Conservation (phyloP, 2,113 vertebrate genomes). For the Syngnathoides biaculeatus region DNA sequence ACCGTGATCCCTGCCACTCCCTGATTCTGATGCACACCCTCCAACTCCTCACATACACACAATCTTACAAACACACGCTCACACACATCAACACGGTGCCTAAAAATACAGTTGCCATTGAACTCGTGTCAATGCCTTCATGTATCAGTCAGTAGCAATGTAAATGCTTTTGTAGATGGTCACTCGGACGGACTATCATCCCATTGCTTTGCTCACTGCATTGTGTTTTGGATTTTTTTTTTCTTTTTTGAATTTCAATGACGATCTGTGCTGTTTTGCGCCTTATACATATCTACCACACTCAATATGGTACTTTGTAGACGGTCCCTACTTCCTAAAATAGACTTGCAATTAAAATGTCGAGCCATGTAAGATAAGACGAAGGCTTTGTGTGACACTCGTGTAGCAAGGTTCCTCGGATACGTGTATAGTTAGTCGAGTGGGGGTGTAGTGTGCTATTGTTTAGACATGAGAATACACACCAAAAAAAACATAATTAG, state of each 20-base stretch:
- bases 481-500: slow-evolving; percentile 62
- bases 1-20: slow-evolving; percentile 34
- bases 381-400: slow-evolving; percentile 68
- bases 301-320: slow-evolving; percentile 59
- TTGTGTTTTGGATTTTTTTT: slow-evolving; percentile 36
- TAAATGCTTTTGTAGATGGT: slow-evolving; percentile 66
- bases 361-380: slow-evolving; percentile 66
- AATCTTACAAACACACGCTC: slow-evolving; percentile 76
- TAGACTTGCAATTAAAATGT: slow-evolving; percentile 64
- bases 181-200: slow-evolving; percentile 30
- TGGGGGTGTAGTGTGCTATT: slow-evolving; percentile 51
- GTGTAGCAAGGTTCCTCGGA: slow-evolving; percentile 65
- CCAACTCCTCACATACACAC: slow-evolving; percentile 73
- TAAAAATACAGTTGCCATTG: slow-evolving; percentile 95
- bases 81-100: slow-evolving; percentile 92
- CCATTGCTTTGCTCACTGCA: slow-evolving; percentile 55
- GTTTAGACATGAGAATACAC: slow-evolving; percentile 63
- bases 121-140: slow-evolving; percentile 77
- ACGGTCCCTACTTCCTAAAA: slow-evolving; percentile 42
- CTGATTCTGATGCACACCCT: slow-evolving; percentile 78
- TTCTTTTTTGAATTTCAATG: slow-evolving; percentile 45
- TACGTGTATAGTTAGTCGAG: slow-evolving; percentile 56
- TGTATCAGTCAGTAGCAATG: slow-evolving; percentile 67
- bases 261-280: slow-evolving; percentile 61
- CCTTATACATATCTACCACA: slow-evolving; percentile 68